A percentile compares a stretch with the other conserved stretches of the same genome.
Conservation (phyloP, 2,888 invertebrate genomes). For the Hyposoter dolosus region DNA sequence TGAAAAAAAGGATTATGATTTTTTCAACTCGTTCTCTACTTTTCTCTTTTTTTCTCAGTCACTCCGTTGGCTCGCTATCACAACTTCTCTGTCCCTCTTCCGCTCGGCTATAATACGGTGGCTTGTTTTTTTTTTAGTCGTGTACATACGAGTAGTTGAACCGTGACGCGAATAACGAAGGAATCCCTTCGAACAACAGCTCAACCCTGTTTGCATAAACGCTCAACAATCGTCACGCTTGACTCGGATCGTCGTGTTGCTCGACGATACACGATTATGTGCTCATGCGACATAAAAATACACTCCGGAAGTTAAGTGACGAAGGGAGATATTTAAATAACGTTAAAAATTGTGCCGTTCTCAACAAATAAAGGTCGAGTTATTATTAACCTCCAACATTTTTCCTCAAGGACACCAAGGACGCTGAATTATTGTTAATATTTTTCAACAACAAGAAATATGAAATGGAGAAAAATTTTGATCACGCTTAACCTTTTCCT, state of each 20-base stretch:
- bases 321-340: background rate
- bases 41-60: background rate
- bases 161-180: constrained; percentile 65
- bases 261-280: constrained; percentile 23
- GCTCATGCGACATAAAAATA: constrained; percentile 17
- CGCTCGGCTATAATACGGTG: constrained; percentile 16
- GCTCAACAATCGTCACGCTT: constrained; percentile 52
- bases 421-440: background rate
- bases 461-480: background rate
- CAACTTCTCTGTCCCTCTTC: background rate
- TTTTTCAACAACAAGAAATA: background rate
- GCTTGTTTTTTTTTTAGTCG: constrained; percentile 20
- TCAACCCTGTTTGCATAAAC: constrained; percentile 69
- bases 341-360: background rate
- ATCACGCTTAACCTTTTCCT: background rate
- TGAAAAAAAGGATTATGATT: background rate
- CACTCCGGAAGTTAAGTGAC: constrained; percentile 4
- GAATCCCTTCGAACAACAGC: constrained; percentile 67
- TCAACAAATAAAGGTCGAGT: background rate
- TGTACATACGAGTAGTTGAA: constrained; percentile 34
- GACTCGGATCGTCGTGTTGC: constrained; percentile 17
- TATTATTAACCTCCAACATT: background rate
- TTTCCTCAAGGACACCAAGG: background rate
- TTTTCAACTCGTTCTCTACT: background rate
- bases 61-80: background rate